These are phyloP conservation scores for Epinephelus awoara DNA, from an alignment of 2,797 vertebrate species.

Conservation along the genomic window DNA sequence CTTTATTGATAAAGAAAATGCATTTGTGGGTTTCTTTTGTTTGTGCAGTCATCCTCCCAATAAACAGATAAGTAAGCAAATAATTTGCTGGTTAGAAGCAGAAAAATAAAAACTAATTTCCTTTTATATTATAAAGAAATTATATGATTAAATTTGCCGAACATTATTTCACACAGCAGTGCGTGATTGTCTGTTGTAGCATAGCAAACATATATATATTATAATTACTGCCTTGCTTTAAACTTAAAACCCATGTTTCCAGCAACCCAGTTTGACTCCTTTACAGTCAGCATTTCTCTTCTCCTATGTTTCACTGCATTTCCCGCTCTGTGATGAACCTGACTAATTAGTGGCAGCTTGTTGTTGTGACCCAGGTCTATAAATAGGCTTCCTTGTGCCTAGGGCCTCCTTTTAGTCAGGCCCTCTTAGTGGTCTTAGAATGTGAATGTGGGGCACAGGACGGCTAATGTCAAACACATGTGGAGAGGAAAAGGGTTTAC, in stretches of 20 bases:
- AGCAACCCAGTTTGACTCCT: slow-evolving; percentile 4
- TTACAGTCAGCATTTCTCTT: slow-evolving; percentile 9
- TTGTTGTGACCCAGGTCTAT: slow-evolving; percentile 72
- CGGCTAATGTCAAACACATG: slow-evolving; percentile 81
- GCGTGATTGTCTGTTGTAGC: too few relatives aligned
- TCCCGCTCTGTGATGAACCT: slow-evolving; percentile 52
- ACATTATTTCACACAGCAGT: too few relatives aligned
- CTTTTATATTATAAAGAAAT: too few relatives aligned
- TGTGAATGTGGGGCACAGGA: slow-evolving; percentile 70
- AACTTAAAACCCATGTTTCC: not conserved
- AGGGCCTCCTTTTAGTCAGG: slow-evolving; percentile 53
- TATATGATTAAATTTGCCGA: too few relatives aligned
- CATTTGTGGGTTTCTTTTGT: too few relatives aligned
- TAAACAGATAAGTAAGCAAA: too few relatives aligned
- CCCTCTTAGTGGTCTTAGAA: slow-evolving; percentile 59
- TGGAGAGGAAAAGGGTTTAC: slow-evolving; percentile 64
- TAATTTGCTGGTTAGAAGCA: too few relatives aligned
- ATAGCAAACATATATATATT: too few relatives aligned
- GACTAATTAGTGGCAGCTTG: slow-evolving; percentile 72
- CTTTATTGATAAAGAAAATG: too few relatives aligned
- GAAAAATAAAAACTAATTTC: too few relatives aligned
- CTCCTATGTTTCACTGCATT: slow-evolving; percentile 25
- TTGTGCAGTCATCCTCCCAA: too few relatives aligned
- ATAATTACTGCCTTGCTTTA: not conserved
- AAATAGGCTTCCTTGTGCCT: slow-evolving; percentile 74